Percentiles rank a stretch among this genome's conserved stretches.
These are phyloP conservation scores for Chlorodrepanis virens DNA, from an alignment of 2,113 vertebrate genomes.

Conservation along the genomic window DNA sequence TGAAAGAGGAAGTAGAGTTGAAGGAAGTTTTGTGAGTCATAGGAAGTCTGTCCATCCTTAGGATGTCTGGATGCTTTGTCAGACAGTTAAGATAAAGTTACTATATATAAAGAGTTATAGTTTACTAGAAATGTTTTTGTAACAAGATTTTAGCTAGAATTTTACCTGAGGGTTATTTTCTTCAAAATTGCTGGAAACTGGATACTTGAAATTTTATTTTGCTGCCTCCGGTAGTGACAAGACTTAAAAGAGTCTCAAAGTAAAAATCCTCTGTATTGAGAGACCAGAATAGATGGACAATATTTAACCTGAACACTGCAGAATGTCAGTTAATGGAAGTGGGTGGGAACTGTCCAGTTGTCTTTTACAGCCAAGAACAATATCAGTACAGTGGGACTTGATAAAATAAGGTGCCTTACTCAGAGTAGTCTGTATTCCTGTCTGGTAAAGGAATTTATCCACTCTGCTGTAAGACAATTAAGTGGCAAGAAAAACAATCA, in stretches of 20 bases:
- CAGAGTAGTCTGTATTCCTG: neutral
- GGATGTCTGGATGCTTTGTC: neutral
- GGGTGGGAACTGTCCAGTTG: neutral
- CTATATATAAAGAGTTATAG: neutral
- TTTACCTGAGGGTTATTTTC: neutral
- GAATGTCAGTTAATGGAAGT: neutral
- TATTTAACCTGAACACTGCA: neutral
- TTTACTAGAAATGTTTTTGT: neutral
- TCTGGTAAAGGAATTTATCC: neutral
- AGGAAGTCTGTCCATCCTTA: neutral
- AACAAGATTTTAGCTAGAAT: neutral
- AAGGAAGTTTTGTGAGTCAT: neutral
- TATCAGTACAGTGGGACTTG: neutral
- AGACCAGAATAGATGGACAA: neutral
- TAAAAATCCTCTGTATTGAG: neutral
- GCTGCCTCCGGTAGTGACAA: neutral
- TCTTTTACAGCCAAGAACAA: neutral
- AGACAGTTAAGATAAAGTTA: neutral
- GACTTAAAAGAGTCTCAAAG: neutral
- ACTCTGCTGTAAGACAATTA: neutral
- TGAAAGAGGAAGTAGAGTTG: neutral
- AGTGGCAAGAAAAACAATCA: neutral
- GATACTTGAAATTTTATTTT: neutral
- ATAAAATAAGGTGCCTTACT: neutral
- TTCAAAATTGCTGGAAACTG: neutral